These are phyloP conservation scores for Spilosoma lubricipeda DNA, from an alignment of 2,888 invertebrate species.

Conservation along the genomic window DNA sequence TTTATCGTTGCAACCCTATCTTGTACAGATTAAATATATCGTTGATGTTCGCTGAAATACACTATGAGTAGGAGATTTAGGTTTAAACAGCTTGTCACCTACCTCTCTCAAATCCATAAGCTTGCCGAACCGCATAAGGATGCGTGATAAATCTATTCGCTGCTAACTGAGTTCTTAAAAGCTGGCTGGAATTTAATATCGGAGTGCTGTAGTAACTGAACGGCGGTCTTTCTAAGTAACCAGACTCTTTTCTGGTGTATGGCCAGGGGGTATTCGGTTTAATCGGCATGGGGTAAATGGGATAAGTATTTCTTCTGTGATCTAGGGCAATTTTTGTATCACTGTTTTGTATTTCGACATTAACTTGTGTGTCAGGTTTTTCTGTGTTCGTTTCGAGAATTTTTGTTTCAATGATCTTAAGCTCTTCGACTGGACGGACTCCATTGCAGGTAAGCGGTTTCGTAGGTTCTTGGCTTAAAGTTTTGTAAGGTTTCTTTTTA, in stretches of 20 bases:
- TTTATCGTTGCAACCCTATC: slow-evolving; percentile 11
- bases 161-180: slow-evolving; percentile 72
- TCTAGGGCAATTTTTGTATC: slow-evolving; percentile 60
- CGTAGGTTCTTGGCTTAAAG: slow-evolving; percentile 66
- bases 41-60: background rate
- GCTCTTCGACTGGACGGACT: slow-evolving; percentile 24
- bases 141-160: slow-evolving; percentile 69
- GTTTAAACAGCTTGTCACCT: slow-evolving; percentile 3
- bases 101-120: slow-evolving; percentile 79
- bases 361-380: slow-evolving; percentile 9
- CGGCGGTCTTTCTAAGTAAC: slow-evolving; percentile 59
- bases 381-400: background rate
- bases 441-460: slow-evolving; percentile 62
- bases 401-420: slow-evolving; percentile 7
- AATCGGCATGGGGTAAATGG: slow-evolving; percentile 74
- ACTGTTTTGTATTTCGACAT: slow-evolving; percentile 10
- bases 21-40: background rate
- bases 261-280: slow-evolving; percentile 68
- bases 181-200: slow-evolving; percentile 69
- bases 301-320: slow-evolving; percentile 74
- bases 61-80: background rate
- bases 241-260: slow-evolving; percentile 65
- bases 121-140: slow-evolving; percentile 69
- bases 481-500: slow-evolving; percentile 66
- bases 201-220: slow-evolving; percentile 75